Conservation (phyloP, 2,888 invertebrate genomes). For the Hydriomena furcata region DNA sequence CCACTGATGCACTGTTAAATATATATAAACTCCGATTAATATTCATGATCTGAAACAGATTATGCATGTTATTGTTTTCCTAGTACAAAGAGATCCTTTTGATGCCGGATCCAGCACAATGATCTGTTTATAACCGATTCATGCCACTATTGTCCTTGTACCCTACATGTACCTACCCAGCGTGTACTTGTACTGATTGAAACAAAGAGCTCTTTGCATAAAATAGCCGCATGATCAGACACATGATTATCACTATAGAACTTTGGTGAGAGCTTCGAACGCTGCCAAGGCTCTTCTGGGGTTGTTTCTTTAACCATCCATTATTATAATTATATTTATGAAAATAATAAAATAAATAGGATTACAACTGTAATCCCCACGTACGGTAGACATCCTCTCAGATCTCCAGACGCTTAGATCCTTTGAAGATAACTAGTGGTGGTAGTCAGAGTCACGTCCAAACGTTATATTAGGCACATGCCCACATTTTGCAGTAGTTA, state of each 20-base stretch:
- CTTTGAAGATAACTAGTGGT: too few relatives aligned
- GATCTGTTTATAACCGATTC: slow-evolving; percentile 67
- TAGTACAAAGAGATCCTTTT: slow-evolving; percentile 69
- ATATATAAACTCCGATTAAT: slow-evolving; percentile 24
- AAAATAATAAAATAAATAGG: too few relatives aligned
- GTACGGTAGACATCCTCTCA: too few relatives aligned
- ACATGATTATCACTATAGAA: slow-evolving; percentile 52
- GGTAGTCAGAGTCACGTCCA: too few relatives aligned
- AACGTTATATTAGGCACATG: too few relatives aligned
- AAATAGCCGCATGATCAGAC: slow-evolving; percentile 60
- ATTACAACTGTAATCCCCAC: too few relatives aligned
- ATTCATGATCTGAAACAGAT: slow-evolving; percentile 48
- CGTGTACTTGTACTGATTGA: slow-evolving; percentile 37
- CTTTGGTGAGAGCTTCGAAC: slow-evolving; percentile 27
- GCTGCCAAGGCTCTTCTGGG: slow-evolving; percentile 14
- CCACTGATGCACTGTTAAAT: slow-evolving; percentile 15
- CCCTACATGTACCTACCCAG: slow-evolving; percentile 41
- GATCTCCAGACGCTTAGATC: too few relatives aligned
- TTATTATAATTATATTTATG: too few relatives aligned
- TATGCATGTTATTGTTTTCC: slow-evolving; percentile 66
- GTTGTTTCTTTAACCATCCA: too few relatives aligned
- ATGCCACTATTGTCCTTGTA: slow-evolving; percentile 67
- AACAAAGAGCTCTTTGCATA: slow-evolving; percentile 70
- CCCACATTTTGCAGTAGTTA: too few relatives aligned
- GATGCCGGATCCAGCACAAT: slow-evolving; percentile 64